Evolutionary conservation across 1,140 invertebrate species (phyloP), one percentile per base, ranked within the genome.

Genomic region (Phenacoccus solenopsis): DNA sequence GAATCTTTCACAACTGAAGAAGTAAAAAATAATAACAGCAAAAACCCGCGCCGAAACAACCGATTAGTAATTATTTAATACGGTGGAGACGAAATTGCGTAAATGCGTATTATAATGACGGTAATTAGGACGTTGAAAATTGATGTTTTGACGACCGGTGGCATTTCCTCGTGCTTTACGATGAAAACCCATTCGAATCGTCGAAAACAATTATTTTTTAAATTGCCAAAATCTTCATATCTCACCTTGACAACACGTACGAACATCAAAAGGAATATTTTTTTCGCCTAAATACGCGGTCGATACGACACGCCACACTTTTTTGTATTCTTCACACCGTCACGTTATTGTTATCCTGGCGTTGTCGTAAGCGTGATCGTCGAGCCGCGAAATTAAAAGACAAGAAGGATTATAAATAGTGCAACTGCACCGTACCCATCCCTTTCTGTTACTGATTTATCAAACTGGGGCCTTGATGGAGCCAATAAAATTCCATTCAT

Each of bases 351-450:
- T 32, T 32, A 13, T 13, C 13, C 13, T 2, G 38, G 38, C 16
- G 38, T 9, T 49, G 38, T 49, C 38, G 38, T 49, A 64, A 64
- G 25, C 59, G 59, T 64, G 59, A 24, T 64, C 59, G 59, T 25
- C 59, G 59, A 64, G 59, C 59, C 59, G 59, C 59, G 59, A 64
- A 64, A 64, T 64, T 64, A 64, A 64, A 64, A 64, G 10, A 24
- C 21, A 16, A 24, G 59, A 64, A 64, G 21, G 59, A 64, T 64
- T 64, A 64, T 64, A 64, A 64, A 64, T 64, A 64, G 59, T 25
- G 59, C 25, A 25, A 25, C 25, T 64, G 59, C 25, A 25, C 25
- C 25, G n/a, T n/a, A n/a, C 25, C 25, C 25, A 64, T 64, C 59
- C 59, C 59, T 64, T 59, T 9, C 7, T n/a, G 7, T 32, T 49